These are phyloP conservation scores for Tragelaphus scriptus DNA, from an alignment of 2,113 vertebrate species.

Conservation along the genomic window DNA sequence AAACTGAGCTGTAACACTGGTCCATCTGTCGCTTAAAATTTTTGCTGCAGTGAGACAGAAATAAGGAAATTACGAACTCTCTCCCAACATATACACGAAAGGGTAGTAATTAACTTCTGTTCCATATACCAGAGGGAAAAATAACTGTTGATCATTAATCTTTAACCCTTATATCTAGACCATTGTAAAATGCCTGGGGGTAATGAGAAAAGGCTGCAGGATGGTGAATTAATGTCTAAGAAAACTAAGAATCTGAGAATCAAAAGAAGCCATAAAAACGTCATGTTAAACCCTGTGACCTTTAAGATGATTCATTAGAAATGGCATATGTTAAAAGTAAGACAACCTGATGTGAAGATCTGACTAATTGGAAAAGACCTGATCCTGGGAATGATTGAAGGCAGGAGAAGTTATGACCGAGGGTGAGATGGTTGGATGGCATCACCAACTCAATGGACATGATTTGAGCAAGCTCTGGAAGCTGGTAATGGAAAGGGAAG, in stretches of 20 bases:
- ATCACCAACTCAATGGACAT: background rate
- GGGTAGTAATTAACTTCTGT: background rate
- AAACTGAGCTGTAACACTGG: background rate
- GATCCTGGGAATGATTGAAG: background rate
- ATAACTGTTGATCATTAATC: background rate
- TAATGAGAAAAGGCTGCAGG: background rate
- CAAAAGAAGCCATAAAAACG: background rate
- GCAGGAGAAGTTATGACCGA: background rate
- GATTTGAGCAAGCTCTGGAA: background rate
- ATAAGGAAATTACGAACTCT: background rate
- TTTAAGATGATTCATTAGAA: background rate
- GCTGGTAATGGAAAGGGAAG: background rate
- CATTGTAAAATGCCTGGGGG: background rate
- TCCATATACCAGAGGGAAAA: background rate
- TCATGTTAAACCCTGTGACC: background rate
- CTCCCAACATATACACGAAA: background rate
- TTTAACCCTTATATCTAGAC: background rate
- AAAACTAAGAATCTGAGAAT: background rate
- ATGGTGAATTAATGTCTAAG: background rate
- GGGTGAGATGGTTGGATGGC: background rate
- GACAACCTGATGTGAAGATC: background rate
- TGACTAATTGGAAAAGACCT: background rate
- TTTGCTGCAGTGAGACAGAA: background rate
- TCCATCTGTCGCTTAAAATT: rapidly evolving
- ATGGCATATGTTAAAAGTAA: background rate